A percentile compares a stretch with the other conserved stretches of the same genome.
phyloP scores from a whole-genome alignment of 2,797 vertebrate species.

The Synanceia verrucosa region DNA sequence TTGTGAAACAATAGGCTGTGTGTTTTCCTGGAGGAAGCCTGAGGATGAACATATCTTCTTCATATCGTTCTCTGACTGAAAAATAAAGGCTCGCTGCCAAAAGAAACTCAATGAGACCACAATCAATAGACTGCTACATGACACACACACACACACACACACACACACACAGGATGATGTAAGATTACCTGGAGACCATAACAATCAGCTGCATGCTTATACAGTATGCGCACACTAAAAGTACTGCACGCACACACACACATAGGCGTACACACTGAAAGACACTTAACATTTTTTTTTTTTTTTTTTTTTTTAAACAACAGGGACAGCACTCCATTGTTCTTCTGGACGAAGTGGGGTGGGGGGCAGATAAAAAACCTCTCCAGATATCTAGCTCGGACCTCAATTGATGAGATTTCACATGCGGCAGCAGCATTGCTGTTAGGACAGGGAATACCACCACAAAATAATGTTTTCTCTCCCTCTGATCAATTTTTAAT shows the following conservation, averaged over 20 bases:
- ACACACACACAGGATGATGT: conserved; percentile 56
- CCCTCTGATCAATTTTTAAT: conserved; percentile 89
- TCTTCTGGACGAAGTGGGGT: conserved; percentile 45
- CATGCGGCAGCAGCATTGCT: conserved; percentile 66
- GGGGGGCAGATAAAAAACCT: conserved; percentile 65
- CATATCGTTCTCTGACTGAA: conserved; percentile 73
- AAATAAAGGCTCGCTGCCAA: conserved; percentile 74
- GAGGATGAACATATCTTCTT: conserved; percentile 73
- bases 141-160: background rate
- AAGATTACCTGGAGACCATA: conserved; percentile 75
- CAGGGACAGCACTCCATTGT: conserved; percentile 62
- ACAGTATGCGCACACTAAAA: conserved; percentile 54
- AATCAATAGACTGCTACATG: conserved; percentile 80
- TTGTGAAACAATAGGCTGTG: conserved; percentile 66
- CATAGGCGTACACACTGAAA: conserved; percentile 34
- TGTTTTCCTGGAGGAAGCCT: conserved; percentile 64
- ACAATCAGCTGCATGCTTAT: conserved; percentile 70
- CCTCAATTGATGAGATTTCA: conserved; percentile 73
- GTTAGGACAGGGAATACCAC: conserved; percentile 79
- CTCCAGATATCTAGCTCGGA: conserved; percentile 65
- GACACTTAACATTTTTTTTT: conserved; percentile 72
- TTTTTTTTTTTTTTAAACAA: conserved; percentile 65
- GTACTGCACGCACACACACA: conserved; percentile 10
- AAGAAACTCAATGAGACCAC: conserved; percentile 77
- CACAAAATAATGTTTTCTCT: conserved; percentile 85